Percentiles rank a stretch among this genome's conserved stretches.
phyloP scores from a whole-genome alignment of 2,888 invertebrate genomes.

The Arenicola marina region DNA sequence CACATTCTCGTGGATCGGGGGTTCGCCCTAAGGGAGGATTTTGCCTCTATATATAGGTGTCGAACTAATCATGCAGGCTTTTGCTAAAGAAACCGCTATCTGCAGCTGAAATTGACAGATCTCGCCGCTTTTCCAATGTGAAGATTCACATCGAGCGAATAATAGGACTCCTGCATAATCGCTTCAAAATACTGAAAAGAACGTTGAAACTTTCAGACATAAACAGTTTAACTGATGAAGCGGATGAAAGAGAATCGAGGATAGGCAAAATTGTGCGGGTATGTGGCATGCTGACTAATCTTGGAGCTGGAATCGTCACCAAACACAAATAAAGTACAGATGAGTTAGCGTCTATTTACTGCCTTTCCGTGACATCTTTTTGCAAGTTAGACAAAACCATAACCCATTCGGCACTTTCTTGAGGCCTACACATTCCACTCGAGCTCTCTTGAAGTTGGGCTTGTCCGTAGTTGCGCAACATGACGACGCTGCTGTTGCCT shows the following conservation, averaged over 20 bases:
- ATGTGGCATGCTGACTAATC: conserved; percentile 3
- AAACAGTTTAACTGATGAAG: conserved; percentile 2
- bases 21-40: conserved; percentile 5
- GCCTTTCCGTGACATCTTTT: too few species aligned
- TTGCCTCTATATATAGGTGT: neutral
- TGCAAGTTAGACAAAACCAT: too few species aligned
- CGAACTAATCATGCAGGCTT: neutral
- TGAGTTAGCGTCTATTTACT: too few species aligned
- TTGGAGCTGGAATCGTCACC: too few species aligned
- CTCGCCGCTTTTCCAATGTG: neutral
- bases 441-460: too few species aligned
- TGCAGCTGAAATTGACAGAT: neutral
- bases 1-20: conserved; percentile 20
- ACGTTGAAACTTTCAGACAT: neutral
- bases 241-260: neutral
- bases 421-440: too few species aligned
- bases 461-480: too few species aligned
- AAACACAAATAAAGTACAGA: too few species aligned
- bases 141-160: conserved; percentile 11
- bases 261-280: neutral
- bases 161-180: conserved; percentile 7
- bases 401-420: too few species aligned
- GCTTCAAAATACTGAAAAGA: conserved; percentile 5
- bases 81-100: conserved; percentile 8
- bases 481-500: too few species aligned